Conservation (phyloP, 1,140 invertebrate genomes). For the Neodiprion virginianus region DNA sequence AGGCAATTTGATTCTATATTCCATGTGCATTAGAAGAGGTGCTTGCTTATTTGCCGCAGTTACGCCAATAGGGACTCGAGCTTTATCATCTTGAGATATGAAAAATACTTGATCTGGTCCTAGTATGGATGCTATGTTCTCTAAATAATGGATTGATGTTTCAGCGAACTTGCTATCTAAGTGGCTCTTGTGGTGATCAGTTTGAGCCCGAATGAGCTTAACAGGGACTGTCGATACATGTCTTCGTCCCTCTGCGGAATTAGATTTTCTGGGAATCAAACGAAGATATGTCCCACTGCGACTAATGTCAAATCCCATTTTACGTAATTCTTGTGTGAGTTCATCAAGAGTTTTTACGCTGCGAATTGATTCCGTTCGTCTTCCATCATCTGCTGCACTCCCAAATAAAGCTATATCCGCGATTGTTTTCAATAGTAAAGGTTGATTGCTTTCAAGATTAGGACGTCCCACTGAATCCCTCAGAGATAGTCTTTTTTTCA, state of each 20-base stretch:
- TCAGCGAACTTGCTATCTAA: no score
- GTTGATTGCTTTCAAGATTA: slow-evolving; percentile 27
- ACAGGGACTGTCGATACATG: slow-evolving; percentile 26
- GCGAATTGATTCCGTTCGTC: slow-evolving; percentile 28
- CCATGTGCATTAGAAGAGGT: no score
- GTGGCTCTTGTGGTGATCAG: no score
- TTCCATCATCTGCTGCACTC: slow-evolving; percentile 27
- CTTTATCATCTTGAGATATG: no score
- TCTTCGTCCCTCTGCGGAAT: slow-evolving; percentile 20
- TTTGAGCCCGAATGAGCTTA: no score
- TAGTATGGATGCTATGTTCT: no score
- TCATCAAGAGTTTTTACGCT: slow-evolving; percentile 30
- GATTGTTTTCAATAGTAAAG: slow-evolving; percentile 26
- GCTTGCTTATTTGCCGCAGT: no score
- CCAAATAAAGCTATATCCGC: slow-evolving; percentile 31
- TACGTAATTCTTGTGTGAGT: slow-evolving; percentile 23
- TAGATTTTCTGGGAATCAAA: slow-evolving; percentile 23
- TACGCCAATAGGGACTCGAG: no score
- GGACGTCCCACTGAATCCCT: slow-evolving; percentile 20
- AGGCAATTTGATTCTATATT: no score
- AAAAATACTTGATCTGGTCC: no score
- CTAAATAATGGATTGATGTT: no score
- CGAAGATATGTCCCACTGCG: slow-evolving; percentile 26
- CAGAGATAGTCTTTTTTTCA: neutral
- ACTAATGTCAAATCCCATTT: slow-evolving; percentile 19